A percentile compares a stretch with the other conserved stretches of the same genome.
Evolutionary conservation across 1,140 invertebrate species (phyloP).

Genomic region (Lepidurus apus): DNA sequence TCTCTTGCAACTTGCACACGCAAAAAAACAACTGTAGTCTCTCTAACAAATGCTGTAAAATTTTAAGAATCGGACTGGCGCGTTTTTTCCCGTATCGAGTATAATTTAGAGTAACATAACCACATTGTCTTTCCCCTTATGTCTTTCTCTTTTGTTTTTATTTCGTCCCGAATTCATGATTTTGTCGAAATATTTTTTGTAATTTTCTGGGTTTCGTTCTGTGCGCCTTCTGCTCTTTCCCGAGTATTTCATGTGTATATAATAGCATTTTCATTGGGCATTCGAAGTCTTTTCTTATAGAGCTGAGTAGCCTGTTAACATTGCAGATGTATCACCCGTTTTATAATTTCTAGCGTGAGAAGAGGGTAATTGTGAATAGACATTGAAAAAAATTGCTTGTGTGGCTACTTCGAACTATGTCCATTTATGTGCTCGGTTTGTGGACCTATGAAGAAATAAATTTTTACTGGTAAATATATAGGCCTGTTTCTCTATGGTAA

Average conservation of each 20-base stretch:
- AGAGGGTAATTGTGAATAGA: background rate
- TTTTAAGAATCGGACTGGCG: too few relatives aligned
- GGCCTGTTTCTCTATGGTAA: too few relatives aligned
- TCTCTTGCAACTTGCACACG: background rate
- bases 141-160: background rate
- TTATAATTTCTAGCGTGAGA: background rate
- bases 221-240: background rate
- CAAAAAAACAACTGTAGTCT: background rate
- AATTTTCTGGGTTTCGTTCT: background rate
- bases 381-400: background rate
- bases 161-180: background rate
- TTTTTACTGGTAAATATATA: too few relatives aligned
- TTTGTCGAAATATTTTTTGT: background rate
- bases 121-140: background rate
- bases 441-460: too few relatives aligned
- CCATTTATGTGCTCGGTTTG: too few relatives aligned
- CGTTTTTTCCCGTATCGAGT: too few relatives aligned
- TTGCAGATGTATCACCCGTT: background rate
- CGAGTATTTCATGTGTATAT: slow-evolving; percentile 18
- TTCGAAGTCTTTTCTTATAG: background rate
- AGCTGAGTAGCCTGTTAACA: background rate
- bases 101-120: too few relatives aligned
- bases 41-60: background rate
- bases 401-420: too few relatives aligned
- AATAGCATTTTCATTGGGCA: slow-evolving; percentile 17